These are phyloP conservation scores for Decapterus maruadsi DNA, from an alignment of 2,797 vertebrate genomes.

Conservation along the genomic window DNA sequence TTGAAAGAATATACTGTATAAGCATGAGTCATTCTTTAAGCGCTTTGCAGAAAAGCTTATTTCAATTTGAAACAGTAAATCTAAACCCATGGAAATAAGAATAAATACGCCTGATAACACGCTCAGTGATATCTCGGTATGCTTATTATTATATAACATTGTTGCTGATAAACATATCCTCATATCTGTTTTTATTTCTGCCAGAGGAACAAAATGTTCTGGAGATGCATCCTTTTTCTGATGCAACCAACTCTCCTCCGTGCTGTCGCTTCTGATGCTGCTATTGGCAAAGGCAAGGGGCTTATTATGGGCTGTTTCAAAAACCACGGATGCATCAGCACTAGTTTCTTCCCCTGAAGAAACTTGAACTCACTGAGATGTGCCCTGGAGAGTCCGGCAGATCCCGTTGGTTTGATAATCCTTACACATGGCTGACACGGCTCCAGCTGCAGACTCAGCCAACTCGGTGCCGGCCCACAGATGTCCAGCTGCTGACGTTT, in stretches of 20 bases:
- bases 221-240: constrained; percentile 55
- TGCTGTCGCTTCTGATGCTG: constrained; percentile 59
- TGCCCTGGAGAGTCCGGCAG: constrained; percentile 54
- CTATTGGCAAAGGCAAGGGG: constrained; percentile 70
- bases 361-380: constrained; percentile 69
- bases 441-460: constrained; percentile 58
- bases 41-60: constrained; percentile 12
- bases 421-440: constrained; percentile 58
- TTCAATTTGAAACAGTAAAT: constrained; percentile 14
- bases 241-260: constrained; percentile 59
- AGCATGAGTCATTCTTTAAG: constrained; percentile 39
- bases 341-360: constrained; percentile 65
- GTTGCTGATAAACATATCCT: constrained; percentile 62
- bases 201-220: constrained; percentile 81
- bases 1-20: constrained; percentile 10
- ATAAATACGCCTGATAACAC: constrained; percentile 19
- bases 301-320: constrained; percentile 77
- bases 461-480: constrained; percentile 38
- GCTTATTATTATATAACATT: constrained; percentile 55
- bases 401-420: constrained; percentile 64
- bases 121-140: constrained; percentile 22
- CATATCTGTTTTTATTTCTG: constrained; percentile 58
- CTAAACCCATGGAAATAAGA: constrained; percentile 19
- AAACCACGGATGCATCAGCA: constrained; percentile 69
- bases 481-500: constrained; percentile 62